Evolutionary conservation across 2,888 invertebrate genomes (phyloP), one percentile per base, ranked within the genome.

Genomic region (Metacarcinus magister): DNA sequence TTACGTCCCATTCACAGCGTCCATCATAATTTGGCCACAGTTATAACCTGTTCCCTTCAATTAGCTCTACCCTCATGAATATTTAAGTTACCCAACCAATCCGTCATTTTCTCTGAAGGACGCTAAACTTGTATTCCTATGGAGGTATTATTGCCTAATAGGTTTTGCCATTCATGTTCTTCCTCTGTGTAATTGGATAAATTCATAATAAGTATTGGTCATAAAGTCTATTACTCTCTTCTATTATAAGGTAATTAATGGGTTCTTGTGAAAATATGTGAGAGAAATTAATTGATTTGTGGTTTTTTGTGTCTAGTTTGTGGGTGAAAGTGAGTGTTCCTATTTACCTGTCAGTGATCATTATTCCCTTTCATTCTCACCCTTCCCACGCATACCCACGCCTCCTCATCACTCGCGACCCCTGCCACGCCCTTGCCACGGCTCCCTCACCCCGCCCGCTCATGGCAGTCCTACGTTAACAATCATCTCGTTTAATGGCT

Each of bases 311-410:
- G 75, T 75, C 75, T 75, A 75, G n/a, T 10, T 39, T 32, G 39
- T 39, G 1, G 16, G 87, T 87, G 87, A 87, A 87, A 87, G 87
- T 32, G 87, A n/a, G 19, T 16, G 39, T 87, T 16, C 39, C 54
- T 54, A 54, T 54, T 39, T 10, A 87, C 13, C 87, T 87, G 8
- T 87, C 87, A 3, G 28, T 10, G n/a, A 28, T 87, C 13, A 87
- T 54, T 54, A 39, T 39, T 87, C 19, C 13, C 87, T 87, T 39
- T 87, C 87, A 87, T 87, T 32, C 39, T 87, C 87, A n/a, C 39
- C 19, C 87, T 39, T 87, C 87, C 87, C 87, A 87, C 87, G 87
- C 87, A 32, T 87, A 16, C 87, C 87, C 87, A 87, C 82, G 82
- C 82, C 39, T 39, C 39, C 87, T 87, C 32, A 87, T 39, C 32